phyloP scores from a whole-genome alignment of 1,140 invertebrate genomes.

The Panulirus ornatus region DNA sequence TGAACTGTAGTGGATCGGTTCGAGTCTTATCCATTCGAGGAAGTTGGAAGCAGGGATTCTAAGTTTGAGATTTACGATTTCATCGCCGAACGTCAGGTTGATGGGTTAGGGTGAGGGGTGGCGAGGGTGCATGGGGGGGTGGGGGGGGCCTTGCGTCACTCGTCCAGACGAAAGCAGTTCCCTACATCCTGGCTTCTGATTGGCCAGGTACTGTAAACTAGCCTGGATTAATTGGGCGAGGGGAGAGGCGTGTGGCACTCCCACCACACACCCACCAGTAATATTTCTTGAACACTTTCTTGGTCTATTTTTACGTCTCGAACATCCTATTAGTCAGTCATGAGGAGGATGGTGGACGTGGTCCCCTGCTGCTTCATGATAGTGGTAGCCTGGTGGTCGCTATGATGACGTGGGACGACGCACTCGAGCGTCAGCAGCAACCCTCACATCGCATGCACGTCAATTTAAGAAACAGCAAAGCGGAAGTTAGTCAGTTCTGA shows the following conservation, averaged over 20 bases:
- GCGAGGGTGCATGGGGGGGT: too few relatives aligned
- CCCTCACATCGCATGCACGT: not conserved
- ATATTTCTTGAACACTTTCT: not conserved
- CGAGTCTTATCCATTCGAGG: too few relatives aligned
- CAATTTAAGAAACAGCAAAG: not conserved
- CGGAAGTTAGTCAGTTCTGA: not conserved
- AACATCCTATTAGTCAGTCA: not conserved
- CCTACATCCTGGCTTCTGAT: not conserved
- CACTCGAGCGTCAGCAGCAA: too few relatives aligned
- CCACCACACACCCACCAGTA: not conserved
- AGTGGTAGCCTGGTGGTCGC: not conserved
- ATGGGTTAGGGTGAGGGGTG: too few relatives aligned
- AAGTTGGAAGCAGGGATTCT: not conserved
- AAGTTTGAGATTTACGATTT: not conserved
- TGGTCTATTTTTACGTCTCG: not conserved
- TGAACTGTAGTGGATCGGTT: not conserved
- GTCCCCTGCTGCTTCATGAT: too few relatives aligned
- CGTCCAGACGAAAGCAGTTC: not conserved
- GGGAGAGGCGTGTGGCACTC: not conserved
- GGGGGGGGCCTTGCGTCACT: not conserved
- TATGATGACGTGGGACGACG: too few relatives aligned
- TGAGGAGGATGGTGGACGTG: not conserved
- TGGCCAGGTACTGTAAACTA: conserved; percentile 4
- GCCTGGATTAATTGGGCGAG: not conserved
- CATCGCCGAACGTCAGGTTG: not conserved